phyloP scores from a whole-genome alignment of 2,888 invertebrate species.

The Atrina japonica region DNA sequence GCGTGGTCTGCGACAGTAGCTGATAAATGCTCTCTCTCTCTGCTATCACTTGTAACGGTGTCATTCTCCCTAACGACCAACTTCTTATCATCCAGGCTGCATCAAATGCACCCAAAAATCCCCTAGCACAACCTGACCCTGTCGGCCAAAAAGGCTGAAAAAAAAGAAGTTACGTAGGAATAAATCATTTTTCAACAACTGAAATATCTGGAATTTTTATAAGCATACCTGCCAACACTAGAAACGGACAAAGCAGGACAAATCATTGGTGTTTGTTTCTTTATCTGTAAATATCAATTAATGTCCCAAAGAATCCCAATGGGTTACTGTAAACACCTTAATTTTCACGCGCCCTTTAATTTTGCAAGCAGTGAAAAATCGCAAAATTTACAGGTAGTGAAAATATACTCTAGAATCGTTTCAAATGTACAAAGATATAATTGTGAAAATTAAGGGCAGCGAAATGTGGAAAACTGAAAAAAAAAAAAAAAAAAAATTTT shows the following conservation, averaged over 20 bases:
- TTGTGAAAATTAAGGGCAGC: no score
- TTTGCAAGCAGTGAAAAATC: no score
- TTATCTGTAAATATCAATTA: no score
- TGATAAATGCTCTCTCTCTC: constrained; percentile 97
- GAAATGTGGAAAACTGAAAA: no score
- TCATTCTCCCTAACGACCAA: constrained; percentile 87
- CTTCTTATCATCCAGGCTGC: constrained; percentile 96
- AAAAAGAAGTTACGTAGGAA: constrained; percentile 41
- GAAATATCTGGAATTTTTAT: no score
- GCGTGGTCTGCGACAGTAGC: constrained; percentile 95
- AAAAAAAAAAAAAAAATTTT: no score
- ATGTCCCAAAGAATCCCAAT: not conserved
- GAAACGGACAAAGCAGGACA: no score
- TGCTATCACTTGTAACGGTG: constrained; percentile 91
- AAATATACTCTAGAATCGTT: no score
- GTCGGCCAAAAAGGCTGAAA: constrained; percentile 95
- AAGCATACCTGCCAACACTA: no score
- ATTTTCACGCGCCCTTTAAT: no score
- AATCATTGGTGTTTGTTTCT: no score
- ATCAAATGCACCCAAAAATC: constrained; percentile 97
- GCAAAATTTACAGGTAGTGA: no score
- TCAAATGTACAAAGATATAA: not conserved
- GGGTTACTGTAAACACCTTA: not conserved
- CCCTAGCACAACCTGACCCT: constrained; percentile 98
- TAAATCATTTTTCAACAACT: not conserved